Evolutionary conservation across 2,113 vertebrate genomes (phyloP).

Genomic region (Motacilla tschutschensis): DNA sequence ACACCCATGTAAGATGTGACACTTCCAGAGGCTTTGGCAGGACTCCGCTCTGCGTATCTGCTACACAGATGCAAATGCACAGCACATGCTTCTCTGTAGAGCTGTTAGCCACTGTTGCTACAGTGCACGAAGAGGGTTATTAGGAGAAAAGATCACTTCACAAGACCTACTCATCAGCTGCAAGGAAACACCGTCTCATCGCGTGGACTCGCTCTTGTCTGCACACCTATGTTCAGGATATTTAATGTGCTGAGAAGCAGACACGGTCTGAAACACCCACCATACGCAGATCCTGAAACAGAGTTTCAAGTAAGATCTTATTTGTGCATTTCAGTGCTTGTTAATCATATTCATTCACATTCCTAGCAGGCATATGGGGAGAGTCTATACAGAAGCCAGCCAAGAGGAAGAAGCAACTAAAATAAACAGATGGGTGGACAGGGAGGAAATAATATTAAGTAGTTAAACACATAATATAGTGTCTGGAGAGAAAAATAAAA

Average conservation of each 20-base stretch:
- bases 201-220: background rate
- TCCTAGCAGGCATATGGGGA: slow-evolving; percentile 57
- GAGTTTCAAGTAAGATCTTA: slow-evolving; percentile 28
- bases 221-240: background rate
- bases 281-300: background rate
- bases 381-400: slow-evolving; percentile 62
- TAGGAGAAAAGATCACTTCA: background rate
- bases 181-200: background rate
- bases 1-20: slow-evolving; percentile 53
- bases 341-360: slow-evolving; percentile 56
- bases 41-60: background rate
- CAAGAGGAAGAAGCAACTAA: slow-evolving; percentile 69
- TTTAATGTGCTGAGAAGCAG: background rate
- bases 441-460: slow-evolving; percentile 63
- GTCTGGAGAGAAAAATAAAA: slow-evolving; percentile 58
- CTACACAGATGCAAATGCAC: slow-evolving; percentile 11
- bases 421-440: slow-evolving; percentile 68
- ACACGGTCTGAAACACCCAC: background rate
- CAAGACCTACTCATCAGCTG: background rate
- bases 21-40: slow-evolving; percentile 57
- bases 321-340: slow-evolving; percentile 47
- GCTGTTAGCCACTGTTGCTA: slow-evolving; percentile 15
- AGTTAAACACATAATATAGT: slow-evolving; percentile 63
- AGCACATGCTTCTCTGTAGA: slow-evolving; percentile 9
- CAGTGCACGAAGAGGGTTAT: background rate